Base-by-base conservation (phyloP, 1,140 invertebrate genomes). In the Babylonia areolata region DNA sequence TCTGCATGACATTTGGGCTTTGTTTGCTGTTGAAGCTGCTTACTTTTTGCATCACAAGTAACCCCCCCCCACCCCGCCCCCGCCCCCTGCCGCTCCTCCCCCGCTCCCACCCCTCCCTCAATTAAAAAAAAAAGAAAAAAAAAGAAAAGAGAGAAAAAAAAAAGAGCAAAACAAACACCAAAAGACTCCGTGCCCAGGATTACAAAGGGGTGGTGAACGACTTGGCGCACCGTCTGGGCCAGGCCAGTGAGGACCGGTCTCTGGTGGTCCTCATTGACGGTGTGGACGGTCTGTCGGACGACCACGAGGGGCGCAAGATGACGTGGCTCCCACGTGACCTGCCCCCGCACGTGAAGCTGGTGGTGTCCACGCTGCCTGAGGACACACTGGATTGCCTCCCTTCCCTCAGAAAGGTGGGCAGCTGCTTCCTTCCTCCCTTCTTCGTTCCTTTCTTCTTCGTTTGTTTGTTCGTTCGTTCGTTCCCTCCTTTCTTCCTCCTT, bases 341-440 rank as follows among this genome's bases (percentile, higher is more conserved):
- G 12, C 93, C 93, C 12, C 51, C 84, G 12, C 87, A 94, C 85
- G 93, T 93, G 12, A 90, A 92, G 77, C 96, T 99, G 87, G 97
- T 99, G 54, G 96, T 99, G 2, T 94, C 94, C 35, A 93, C 93
- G 17, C 87, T 92, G 46, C 91, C 93, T 23, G 91, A 94, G 71
- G 92, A 94, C 58, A 90, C 89, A 58, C 90, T 87, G 39, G 90
- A 91, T 42, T 90, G 93, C 81, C 90, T 93, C 15, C 88, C 79
- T 46, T 79, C 84, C 35, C 81, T 91, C 37, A 87, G 88, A 46
- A 84, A 84, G 64, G 82, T 75, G 39, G 33, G 64, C 28, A 77
- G 3, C 11, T 40, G 12, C 15, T 33, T 40, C 2, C 75, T 23
- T 77, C 3, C 31, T 40, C 23, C 6, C 35, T 28, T 37, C 33